These are phyloP conservation scores for Rhinoraja longicauda DNA, from an alignment of 2,797 vertebrate species.

Conservation along the genomic window DNA sequence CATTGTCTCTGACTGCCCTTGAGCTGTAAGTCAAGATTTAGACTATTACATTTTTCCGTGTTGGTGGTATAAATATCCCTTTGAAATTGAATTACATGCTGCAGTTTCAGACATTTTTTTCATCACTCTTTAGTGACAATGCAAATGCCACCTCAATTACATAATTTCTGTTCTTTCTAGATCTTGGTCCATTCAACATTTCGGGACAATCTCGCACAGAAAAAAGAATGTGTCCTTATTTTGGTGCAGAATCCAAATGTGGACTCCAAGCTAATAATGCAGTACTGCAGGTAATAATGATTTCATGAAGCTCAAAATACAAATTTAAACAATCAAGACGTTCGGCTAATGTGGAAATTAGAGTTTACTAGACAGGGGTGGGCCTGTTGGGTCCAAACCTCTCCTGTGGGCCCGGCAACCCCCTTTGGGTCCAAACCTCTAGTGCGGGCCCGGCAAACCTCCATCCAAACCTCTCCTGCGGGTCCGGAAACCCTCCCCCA, in stretches of 20 bases:
- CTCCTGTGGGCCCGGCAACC: too few species aligned
- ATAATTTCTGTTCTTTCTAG: slow-evolving; percentile 54
- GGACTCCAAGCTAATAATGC: slow-evolving; percentile 73
- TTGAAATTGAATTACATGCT: not conserved
- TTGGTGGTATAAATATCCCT: not conserved
- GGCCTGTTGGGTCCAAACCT: too few species aligned
- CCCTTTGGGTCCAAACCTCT: too few species aligned
- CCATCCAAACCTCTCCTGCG: too few species aligned
- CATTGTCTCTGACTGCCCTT: not conserved
- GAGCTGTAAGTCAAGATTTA: not conserved
- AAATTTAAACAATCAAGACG: not conserved
- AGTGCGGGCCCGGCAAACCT: too few species aligned
- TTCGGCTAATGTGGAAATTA: not conserved
- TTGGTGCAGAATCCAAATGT: slow-evolving; percentile 76
- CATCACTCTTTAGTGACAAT: not conserved
- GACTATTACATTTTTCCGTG: not conserved
- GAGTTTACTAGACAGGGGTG: too few species aligned
- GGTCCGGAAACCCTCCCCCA: too few species aligned
- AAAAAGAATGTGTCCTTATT: slow-evolving; percentile 72
- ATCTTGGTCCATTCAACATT: slow-evolving; percentile 89
- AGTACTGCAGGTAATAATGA: slow-evolving; percentile 77
- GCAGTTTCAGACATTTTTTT: not conserved
- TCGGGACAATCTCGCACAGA: slow-evolving; percentile 69
- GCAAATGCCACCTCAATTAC: not conserved
- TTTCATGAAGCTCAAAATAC: not conserved